Evolutionary conservation across 2,888 invertebrate genomes (phyloP).

Genomic region (Troides aeacus): DNA sequence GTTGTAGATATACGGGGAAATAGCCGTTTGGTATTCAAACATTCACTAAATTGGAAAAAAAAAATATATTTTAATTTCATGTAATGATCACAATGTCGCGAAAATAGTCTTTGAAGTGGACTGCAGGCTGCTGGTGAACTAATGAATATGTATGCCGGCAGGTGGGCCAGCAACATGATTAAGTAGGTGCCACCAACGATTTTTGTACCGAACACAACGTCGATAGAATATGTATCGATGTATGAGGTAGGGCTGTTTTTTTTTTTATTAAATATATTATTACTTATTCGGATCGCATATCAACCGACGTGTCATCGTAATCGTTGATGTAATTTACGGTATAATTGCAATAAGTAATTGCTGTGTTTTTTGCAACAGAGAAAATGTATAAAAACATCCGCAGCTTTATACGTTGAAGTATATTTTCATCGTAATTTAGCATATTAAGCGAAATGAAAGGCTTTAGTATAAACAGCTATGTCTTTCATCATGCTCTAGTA

Average conservation of each 20-base stretch:
- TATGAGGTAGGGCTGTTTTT: conserved; percentile 44
- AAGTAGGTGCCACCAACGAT: conserved; percentile 73
- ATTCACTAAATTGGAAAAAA: not conserved
- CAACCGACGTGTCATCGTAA: conserved; percentile 11
- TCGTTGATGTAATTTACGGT: conserved; percentile 4
- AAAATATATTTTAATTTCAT: conserved; percentile 24
- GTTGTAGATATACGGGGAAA: not conserved
- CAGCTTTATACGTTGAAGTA: not conserved
- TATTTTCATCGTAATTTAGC: no score
- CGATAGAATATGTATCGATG: conserved; percentile 53
- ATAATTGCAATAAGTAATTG: conserved; percentile 4
- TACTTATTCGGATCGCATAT: conserved; percentile 20
- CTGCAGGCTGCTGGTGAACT: conserved; percentile 58
- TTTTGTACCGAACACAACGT: conserved; percentile 59
- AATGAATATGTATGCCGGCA: conserved; percentile 78
- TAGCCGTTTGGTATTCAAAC: not conserved
- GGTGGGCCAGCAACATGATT: conserved; percentile 68
- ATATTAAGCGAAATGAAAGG: no score
- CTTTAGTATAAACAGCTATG: no score
- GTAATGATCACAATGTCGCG: conserved; percentile 46
- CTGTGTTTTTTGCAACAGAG: not conserved
- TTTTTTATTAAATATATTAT: conserved; percentile 48
- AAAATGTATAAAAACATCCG: not conserved
- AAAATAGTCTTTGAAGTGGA: conserved; percentile 68
- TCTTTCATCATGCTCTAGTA: no score